These are phyloP conservation scores for Aphelinus certus DNA, from an alignment of 1,140 invertebrate species.

Conservation along the genomic window DNA sequence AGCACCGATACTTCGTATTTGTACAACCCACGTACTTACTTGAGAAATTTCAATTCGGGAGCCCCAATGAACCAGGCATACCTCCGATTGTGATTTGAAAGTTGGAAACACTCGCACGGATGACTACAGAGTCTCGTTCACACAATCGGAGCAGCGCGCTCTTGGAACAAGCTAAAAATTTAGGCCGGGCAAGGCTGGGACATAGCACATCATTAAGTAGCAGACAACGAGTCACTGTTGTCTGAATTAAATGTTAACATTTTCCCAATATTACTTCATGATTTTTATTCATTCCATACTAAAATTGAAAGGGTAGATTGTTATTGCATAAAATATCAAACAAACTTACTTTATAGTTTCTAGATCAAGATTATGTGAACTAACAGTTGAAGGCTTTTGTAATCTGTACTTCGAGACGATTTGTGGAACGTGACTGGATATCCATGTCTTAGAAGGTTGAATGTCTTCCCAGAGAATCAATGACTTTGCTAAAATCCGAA, in stretches of 20 bases:
- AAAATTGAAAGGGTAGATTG: neutral
- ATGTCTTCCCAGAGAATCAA: slow-evolving; percentile 90
- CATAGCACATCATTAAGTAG: too few species aligned
- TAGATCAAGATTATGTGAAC: slow-evolving; percentile 79
- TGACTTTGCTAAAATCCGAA: slow-evolving; percentile 80
- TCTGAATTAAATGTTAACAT: neutral
- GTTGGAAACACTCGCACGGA: too few species aligned
- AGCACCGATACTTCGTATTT: too few species aligned
- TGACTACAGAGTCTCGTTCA: too few species aligned
- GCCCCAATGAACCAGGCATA: too few species aligned
- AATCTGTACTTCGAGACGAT: slow-evolving; percentile 78
- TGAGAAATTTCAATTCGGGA: too few species aligned
- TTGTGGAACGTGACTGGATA: slow-evolving; percentile 82
- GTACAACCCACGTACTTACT: too few species aligned
- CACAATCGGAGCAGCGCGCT: too few species aligned
- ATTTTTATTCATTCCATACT: neutral
- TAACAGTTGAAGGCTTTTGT: slow-evolving; percentile 73
- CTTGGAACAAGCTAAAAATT: too few species aligned
- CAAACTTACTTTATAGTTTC: slow-evolving; percentile 90
- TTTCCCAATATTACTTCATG: neutral
- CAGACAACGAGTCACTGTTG: too few species aligned
- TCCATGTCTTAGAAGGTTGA: slow-evolving; percentile 83
- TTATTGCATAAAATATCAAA: neutral
- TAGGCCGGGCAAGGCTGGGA: too few species aligned
- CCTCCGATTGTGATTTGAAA: too few species aligned